A percentile compares a stretch with the other conserved stretches of the same genome.
Conservation (phyloP, 2,113 vertebrate genomes). For the Stictonetta naevosa region DNA sequence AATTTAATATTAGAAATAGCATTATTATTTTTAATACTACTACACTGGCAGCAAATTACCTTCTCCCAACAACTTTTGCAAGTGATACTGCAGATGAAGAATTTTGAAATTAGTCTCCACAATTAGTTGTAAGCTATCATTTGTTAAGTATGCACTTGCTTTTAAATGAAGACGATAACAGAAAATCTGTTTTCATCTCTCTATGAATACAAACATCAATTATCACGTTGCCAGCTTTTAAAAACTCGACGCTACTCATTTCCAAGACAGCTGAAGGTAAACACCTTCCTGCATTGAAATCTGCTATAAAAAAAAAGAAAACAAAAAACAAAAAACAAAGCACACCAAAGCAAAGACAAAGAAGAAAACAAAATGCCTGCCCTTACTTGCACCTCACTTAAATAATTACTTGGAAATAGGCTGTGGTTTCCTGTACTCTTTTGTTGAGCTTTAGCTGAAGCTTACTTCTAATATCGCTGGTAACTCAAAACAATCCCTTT, state of each 20-base stretch:
- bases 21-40: neutral
- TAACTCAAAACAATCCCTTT: slow-evolving; percentile 28
- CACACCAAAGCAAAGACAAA: neutral
- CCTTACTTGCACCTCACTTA: neutral
- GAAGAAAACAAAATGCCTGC: neutral
- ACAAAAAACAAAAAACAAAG: neutral
- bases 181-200: neutral
- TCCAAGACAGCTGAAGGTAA: neutral
- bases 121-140: neutral
- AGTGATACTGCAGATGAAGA: neutral
- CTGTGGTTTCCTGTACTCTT: slow-evolving; percentile 2
- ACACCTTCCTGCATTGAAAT: neutral
- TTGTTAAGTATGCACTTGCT: neutral
- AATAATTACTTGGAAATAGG: neutral
- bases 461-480: neutral
- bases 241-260: neutral
- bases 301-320: neutral
- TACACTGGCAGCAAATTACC: neutral
- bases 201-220: neutral
- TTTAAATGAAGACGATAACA: neutral
- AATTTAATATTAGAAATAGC: neutral
- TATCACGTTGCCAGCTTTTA: neutral
- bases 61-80: neutral
- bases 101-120: neutral
- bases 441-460: neutral